phyloP scores from a whole-genome alignment of 64 coral and sea anemone species.

The Stichodactyla helianthus region DNA sequence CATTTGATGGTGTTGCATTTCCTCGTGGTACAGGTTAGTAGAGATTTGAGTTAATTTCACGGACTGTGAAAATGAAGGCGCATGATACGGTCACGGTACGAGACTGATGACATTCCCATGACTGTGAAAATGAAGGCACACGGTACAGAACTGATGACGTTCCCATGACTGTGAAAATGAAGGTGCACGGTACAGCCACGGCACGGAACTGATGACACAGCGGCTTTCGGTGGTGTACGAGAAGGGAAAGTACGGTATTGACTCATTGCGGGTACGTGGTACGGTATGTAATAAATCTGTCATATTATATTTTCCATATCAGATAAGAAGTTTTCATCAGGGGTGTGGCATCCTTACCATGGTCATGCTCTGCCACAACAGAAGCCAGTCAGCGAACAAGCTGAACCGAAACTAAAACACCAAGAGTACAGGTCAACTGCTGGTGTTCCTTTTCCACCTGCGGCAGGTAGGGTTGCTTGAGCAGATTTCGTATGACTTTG shows the following conservation, averaged over 20 bases:
- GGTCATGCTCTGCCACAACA: background rate
- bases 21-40: constrained; percentile 58
- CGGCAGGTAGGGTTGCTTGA: constrained; percentile 52
- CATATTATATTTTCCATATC: background rate
- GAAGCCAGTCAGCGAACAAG: background rate
- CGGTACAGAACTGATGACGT: no score
- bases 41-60: background rate
- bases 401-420: constrained; percentile 47
- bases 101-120: no score
- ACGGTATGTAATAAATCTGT: background rate
- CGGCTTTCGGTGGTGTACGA: no score
- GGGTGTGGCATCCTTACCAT: constrained; percentile 46
- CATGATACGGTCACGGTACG: no score
- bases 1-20: constrained; percentile 64
- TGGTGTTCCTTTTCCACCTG: constrained; percentile 84
- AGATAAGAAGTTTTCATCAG: constrained; percentile 48
- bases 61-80: no score
- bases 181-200: no score
- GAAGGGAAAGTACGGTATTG: no score
- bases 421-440: constrained; percentile 72
- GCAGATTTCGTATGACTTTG: no score
- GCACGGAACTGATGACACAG: no score
- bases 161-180: no score
- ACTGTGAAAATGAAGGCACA: no score
- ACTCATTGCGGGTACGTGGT: no score